phyloP scores from a whole-genome alignment of 2,113 vertebrate species.

The Tachycineta bicolor region DNA sequence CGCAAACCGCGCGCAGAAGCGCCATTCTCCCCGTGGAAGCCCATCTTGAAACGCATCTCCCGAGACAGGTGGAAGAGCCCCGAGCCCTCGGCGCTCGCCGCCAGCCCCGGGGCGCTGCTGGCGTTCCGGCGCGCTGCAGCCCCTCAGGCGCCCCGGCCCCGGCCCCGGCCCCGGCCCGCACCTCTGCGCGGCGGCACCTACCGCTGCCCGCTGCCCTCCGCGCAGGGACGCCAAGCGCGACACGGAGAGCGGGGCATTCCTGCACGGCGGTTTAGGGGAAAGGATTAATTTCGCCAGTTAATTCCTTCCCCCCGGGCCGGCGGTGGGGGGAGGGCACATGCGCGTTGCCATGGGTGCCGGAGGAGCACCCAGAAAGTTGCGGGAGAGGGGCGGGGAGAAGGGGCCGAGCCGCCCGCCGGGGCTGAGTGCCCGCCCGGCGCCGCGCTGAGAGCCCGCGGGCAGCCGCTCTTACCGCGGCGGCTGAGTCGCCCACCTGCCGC shows the following conservation, averaged over 20 bases:
- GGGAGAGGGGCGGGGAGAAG: not conserved
- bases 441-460: not conserved
- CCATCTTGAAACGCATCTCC: not conserved
- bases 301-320: not conserved
- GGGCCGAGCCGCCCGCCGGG: not conserved
- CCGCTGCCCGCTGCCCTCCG: not conserved
- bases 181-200: not conserved
- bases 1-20: rapidly evolving
- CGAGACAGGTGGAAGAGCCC: not conserved
- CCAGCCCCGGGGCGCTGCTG: not conserved
- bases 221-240: not conserved
- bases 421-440: not conserved
- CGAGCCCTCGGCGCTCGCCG: rapidly evolving
- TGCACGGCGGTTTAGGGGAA: not conserved
- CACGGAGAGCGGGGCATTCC: not conserved
- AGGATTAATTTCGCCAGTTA: not conserved
- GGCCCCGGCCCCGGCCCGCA: not conserved
- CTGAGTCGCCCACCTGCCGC: not conserved
- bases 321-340: conserved; percentile 13
- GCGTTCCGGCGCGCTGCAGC: not conserved
- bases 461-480: not conserved
- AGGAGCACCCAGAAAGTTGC: conserved; percentile 69
- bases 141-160: too few relatives aligned
- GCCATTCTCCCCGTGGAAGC: rapidly evolving
- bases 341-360: conserved; percentile 40